Base-by-base conservation (phyloP, 2,797 vertebrate species). In the Pterois miles region DNA sequence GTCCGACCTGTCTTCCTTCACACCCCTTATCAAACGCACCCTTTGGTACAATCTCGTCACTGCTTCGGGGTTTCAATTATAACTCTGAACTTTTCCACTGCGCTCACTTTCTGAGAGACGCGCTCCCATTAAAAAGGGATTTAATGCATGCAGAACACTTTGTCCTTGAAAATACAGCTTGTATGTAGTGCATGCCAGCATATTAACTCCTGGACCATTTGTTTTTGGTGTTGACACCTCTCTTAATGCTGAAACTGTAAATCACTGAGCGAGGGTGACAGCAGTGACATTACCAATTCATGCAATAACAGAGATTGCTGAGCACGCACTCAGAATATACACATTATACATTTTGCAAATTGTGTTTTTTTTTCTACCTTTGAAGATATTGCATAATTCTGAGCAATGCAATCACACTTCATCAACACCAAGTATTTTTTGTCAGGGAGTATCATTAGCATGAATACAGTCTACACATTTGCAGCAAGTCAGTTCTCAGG, bases 191-290 rank as follows among this genome's bases (percentile, higher is more conserved):
- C 86, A 81, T 43, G 59, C 69, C 80, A 82, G 81, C 88, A 64
- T 76, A 90, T 89, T 86, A 89, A 86, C 84, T 86, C 58, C 40
- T 31, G 65, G 64, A 78, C 87, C 91, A 92, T 93, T 93, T 90
- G 86, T 92, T 92, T 92, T 82, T 79, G 86, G 63, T 79, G 86
- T 86, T 91, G 91, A 94, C 90, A 90, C 88, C 83, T 84, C 86
- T 89, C 76, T 89, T 91, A 92, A 90, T 91, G 91, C 90, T 90
- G 85, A 90, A 85, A 88, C 87, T 89, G 92, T 91, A 93, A 93
- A 93, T 94, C 93, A 92, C 76, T 74, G 80, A 81, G 78, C 22
- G 13, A 74, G 80, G 76, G 58, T 88, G 91, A 89, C 89, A 88
- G 90, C 86, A 7, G 70, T 89, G 89, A 92, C 89, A 91, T 92